Evolutionary conservation across 2,113 vertebrate genomes (phyloP).

Genomic region (Blennius ocellaris): DNA sequence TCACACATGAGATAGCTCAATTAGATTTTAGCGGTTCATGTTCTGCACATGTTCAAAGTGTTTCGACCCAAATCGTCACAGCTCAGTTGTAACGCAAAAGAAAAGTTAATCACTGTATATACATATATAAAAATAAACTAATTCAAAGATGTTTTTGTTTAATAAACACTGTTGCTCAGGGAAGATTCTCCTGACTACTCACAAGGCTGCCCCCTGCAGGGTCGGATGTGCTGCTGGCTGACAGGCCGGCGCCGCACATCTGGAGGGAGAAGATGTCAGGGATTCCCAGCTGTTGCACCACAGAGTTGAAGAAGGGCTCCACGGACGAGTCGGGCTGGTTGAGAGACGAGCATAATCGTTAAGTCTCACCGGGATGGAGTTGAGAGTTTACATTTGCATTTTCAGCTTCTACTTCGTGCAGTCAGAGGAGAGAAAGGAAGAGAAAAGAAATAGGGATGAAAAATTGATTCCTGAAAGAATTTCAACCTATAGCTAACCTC

Average conservation of each 20-base stretch:
- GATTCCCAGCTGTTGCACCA: constrained; percentile 90
- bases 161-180: no score
- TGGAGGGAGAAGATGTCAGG: constrained; percentile 96
- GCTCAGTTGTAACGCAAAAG: neutral
- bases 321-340: constrained; percentile 92
- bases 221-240: constrained; percentile 79
- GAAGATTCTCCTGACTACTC: constrained; percentile 77
- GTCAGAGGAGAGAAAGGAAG: neutral
- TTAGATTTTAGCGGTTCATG: no score
- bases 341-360: constrained; percentile 21
- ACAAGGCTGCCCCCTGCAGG: constrained; percentile 93
- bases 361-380: neutral
- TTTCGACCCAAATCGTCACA: no score
- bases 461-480: neutral
- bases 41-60: no score
- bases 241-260: constrained; percentile 93
- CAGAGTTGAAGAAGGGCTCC: constrained; percentile 95
- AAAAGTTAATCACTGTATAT: neutral
- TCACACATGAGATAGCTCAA: neutral
- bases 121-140: no score
- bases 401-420: neutral
- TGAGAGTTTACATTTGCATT: neutral
- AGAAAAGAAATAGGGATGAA: neutral
- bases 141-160: no score
- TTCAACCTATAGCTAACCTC: neutral